Conservation (phyloP, 2,113 vertebrate genomes). For the Myiopsitta monachus region DNA sequence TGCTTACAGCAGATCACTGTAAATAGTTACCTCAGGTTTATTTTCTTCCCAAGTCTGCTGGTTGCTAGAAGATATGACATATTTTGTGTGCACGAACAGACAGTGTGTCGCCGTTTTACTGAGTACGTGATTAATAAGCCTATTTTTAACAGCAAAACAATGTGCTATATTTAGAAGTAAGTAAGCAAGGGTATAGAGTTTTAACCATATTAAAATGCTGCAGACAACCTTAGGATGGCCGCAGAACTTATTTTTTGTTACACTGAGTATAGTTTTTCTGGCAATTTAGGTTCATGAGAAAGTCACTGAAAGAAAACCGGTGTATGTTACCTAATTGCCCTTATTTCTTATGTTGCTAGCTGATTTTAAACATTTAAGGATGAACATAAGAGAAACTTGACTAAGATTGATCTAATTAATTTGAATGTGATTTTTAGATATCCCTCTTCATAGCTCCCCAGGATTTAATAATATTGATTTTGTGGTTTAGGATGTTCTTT, state of each 20-base stretch:
- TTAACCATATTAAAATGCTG: neutral
- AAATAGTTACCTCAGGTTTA: constrained; percentile 22
- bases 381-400: neutral
- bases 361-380: neutral
- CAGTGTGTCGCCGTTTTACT: neutral
- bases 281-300: neutral
- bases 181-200: neutral
- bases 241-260: neutral
- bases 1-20: neutral
- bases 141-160: constrained; percentile 62
- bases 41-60: neutral
- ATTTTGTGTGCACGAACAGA: neutral
- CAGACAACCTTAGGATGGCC: neutral
- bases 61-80: neutral
- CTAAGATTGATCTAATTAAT: neutral
- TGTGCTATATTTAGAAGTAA: constrained; percentile 26
- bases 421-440: neutral
- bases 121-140: neutral
- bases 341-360: neutral
- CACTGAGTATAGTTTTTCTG: neutral
- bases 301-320: neutral
- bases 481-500: neutral
- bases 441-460: neutral
- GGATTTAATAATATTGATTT: neutral
- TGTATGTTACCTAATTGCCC: neutral